Percentiles rank a stretch among this genome's conserved stretches.
Conservation (phyloP, 2,888 invertebrate genomes). For the Falcaria lacertinaria region DNA sequence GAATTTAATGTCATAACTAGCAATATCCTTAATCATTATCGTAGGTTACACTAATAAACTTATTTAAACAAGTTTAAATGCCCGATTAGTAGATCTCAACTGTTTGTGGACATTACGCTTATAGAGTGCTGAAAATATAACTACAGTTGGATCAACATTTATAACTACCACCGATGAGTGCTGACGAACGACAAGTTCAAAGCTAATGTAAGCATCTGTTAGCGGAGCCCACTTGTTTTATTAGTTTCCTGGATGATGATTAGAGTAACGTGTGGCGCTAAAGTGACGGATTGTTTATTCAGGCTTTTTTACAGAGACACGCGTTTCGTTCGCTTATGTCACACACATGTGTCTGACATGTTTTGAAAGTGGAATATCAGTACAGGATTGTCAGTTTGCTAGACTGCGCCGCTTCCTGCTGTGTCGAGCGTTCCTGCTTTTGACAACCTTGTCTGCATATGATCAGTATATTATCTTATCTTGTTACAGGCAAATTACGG, state of each 20-base stretch:
- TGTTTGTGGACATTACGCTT: no score
- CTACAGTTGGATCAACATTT: no score
- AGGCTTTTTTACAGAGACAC: conserved; percentile 18
- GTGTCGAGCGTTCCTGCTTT: conserved; percentile 37
- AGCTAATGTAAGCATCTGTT: conserved; percentile 2
- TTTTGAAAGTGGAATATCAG: conserved; percentile 41
- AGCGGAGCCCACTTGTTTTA: conserved; percentile 12
- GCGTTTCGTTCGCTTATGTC: conserved; percentile 26
- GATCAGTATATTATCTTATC: no score
- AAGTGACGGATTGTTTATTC: conserved; percentile 16
- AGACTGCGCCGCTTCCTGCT: conserved; percentile 35
- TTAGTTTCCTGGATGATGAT: conserved; percentile 18
- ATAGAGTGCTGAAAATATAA: no score
- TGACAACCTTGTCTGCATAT: conserved; percentile 59
- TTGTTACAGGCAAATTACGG: no score
- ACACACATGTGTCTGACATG: conserved; percentile 53
- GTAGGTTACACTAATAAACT: no score
- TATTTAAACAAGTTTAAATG: no score
- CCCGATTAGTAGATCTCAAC: no score
- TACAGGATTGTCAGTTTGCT: conserved; percentile 32
- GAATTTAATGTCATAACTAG: no score
- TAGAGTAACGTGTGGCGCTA: conserved; percentile 29
- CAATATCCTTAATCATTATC: no score
- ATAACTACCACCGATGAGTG: no score
- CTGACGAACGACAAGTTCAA: no score